Evolutionary conservation across 2,888 invertebrate genomes (phyloP).

Genomic region (Calephelis perditalis): DNA sequence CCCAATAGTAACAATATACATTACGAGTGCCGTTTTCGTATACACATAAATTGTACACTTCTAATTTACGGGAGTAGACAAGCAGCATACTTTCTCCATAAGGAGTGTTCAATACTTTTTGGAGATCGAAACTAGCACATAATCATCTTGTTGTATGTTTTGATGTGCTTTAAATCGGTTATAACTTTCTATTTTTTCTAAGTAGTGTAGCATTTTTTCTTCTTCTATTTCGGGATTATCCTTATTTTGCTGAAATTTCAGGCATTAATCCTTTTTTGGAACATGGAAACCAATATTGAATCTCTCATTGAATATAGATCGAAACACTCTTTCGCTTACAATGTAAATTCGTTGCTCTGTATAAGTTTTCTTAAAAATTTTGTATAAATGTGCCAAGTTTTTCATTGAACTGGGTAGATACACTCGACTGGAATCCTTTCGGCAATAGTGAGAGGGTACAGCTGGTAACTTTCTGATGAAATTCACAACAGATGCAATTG

Average conservation of each 20-base stretch:
- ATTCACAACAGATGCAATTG: slow-evolving; percentile 16
- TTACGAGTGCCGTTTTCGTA: slow-evolving; percentile 16
- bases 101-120: slow-evolving; percentile 20
- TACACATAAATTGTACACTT: slow-evolving; percentile 20
- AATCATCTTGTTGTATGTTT: neutral
- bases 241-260: neutral
- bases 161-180: neutral
- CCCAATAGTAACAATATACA: slow-evolving; percentile 13
- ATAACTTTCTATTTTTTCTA: too few species aligned
- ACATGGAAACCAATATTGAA: slow-evolving; percentile 32
- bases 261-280: slow-evolving; percentile 31
- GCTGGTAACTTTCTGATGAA: slow-evolving; percentile 29
- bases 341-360: too few species aligned
- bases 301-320: slow-evolving; percentile 27
- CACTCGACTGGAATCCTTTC: too few species aligned
- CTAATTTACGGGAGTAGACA: slow-evolving; percentile 20
- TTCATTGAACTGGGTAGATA: too few species aligned
- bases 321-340: slow-evolving; percentile 20
- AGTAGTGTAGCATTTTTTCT: too few species aligned
- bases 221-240: too few species aligned
- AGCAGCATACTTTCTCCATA: slow-evolving; percentile 20
- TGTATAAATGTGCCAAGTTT: too few species aligned
- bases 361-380: too few species aligned
- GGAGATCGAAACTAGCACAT: slow-evolving; percentile 6
- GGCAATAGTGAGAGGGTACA: slow-evolving; percentile 11